Conservation (phyloP, 2,113 vertebrate species). For the Corythoichthys haematopterus region DNA sequence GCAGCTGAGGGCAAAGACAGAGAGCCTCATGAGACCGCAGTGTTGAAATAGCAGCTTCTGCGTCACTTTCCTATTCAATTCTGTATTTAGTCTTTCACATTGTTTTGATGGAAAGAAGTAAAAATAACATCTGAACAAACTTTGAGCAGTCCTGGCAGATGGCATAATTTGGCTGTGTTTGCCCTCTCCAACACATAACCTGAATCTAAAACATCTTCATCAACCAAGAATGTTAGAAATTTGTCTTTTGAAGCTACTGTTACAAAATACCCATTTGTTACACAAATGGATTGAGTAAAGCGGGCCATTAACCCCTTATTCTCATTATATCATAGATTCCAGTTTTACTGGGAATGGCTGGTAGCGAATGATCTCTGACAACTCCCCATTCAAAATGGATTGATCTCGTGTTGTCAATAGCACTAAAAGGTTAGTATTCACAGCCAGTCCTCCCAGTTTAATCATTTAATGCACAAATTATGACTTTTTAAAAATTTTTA, state of each 20-base stretch:
- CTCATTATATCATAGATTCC: too few species aligned
- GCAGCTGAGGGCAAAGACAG: constrained; percentile 62
- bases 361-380: too few species aligned
- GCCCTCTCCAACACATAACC: background rate
- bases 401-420: too few species aligned
- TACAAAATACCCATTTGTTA: too few species aligned
- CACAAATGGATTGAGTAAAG: too few species aligned
- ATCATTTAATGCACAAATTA: too few species aligned
- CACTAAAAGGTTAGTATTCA: too few species aligned
- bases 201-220: background rate
- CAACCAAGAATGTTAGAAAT: background rate
- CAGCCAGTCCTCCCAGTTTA: too few species aligned
- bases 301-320: too few species aligned
- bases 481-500: too few species aligned
- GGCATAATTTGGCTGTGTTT: background rate
- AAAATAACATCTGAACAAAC: background rate
- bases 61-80: background rate
- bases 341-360: too few species aligned
- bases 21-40: constrained; percentile 5
- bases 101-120: constrained; percentile 2
- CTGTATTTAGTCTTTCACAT: background rate
- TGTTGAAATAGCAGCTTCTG: background rate
- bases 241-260: background rate
- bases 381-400: too few species aligned
- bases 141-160: background rate